phyloP scores from a whole-genome alignment of 2,797 vertebrate species.

The Rhinella marina region DNA sequence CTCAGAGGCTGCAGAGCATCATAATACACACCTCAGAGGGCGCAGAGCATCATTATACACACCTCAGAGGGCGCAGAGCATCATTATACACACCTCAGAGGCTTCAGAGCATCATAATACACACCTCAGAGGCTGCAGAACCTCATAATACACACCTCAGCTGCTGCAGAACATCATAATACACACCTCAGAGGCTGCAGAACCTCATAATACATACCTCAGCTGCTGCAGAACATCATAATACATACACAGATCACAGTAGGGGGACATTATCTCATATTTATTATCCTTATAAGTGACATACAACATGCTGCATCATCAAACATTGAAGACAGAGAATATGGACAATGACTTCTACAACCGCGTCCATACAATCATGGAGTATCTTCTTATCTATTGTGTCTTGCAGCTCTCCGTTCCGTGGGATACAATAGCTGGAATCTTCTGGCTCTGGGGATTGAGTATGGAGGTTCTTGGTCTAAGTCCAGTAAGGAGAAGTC shows the following conservation, averaged over 20 bases:
- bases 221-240: background rate
- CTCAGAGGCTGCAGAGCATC: too few relatives aligned
- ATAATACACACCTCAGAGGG: too few relatives aligned
- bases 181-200: background rate
- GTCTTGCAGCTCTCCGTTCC: constrained; percentile 69
- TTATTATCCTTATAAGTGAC: too few relatives aligned
- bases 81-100: background rate
- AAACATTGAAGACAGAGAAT: too few relatives aligned
- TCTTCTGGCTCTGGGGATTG: constrained; percentile 75
- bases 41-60: too few relatives aligned
- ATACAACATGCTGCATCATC: too few relatives aligned
- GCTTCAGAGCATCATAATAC: background rate
- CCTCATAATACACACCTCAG: background rate
- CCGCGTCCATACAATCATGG: background rate
- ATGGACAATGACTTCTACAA: background rate
- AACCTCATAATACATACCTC: background rate
- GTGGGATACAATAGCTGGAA: constrained; percentile 76
- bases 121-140: background rate
- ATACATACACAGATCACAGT: background rate
- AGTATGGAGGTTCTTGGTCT: constrained; percentile 74
- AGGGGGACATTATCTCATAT: too few relatives aligned
- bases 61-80: background rate
- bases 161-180: background rate
- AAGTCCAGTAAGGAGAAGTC: background rate
- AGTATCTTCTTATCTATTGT: background rate